Percentiles rank a stretch among this genome's conserved stretches.
phyloP scores from a whole-genome alignment of 2,797 vertebrate genomes.

The Paramormyrops hopkinsi region DNA sequence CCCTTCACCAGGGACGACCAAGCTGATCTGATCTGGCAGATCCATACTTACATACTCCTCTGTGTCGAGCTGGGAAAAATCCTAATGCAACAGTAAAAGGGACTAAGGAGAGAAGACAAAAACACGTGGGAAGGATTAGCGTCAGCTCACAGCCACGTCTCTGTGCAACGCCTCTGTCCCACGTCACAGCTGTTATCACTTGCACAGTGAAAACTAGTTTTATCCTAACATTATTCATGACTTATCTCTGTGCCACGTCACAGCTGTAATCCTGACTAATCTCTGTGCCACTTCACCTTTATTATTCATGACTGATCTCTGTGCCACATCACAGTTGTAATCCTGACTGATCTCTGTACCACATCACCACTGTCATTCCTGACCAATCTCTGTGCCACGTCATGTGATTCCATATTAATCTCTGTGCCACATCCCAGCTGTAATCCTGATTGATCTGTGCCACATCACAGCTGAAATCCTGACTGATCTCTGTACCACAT shows the following conservation, averaged over 20 bases:
- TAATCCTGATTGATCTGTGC: not conserved
- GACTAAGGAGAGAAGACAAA: conserved; percentile 23
- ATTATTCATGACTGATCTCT: not conserved
- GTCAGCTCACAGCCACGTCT: not conserved
- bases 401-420: not conserved
- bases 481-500: not conserved
- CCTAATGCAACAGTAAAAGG: conserved; percentile 31
- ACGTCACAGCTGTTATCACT: not conserved
- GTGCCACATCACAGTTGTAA: not conserved
- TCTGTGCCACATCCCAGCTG: not conserved
- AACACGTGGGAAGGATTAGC: not conserved
- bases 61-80: conserved; percentile 12
- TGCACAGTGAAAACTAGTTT: not conserved
- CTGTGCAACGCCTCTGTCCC: not conserved
- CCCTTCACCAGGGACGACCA: not conserved
- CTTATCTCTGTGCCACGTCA: not conserved
- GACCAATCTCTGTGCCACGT: not conserved
- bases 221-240: not conserved
- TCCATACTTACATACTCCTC: conserved; percentile 15
- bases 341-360: not conserved
- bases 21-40: not conserved
- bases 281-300: not conserved
- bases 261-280: not conserved
- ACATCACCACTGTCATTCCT: not conserved
- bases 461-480: not conserved